A percentile compares a stretch with the other conserved stretches of the same genome.
Evolutionary conservation across 2,888 invertebrate genomes (phyloP).

Genomic region (Eretmocerus hayati): DNA sequence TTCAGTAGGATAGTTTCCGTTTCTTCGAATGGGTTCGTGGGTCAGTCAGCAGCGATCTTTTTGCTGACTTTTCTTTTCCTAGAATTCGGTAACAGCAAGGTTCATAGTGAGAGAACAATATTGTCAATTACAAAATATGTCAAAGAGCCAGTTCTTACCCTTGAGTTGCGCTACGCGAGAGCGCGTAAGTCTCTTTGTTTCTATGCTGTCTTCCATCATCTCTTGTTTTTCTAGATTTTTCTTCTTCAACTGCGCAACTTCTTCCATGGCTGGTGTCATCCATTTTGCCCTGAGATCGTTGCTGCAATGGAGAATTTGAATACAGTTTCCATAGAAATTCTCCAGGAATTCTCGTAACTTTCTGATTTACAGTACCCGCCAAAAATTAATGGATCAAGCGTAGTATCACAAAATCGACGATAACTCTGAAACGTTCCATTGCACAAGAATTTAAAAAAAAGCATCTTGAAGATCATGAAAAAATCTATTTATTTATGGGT

Average conservation of each 20-base stretch:
- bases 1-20: constrained; percentile 11
- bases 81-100: background rate
- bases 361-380: too few relatives aligned
- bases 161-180: constrained; percentile 36
- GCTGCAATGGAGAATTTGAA: too few relatives aligned
- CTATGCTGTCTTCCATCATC: constrained; percentile 12
- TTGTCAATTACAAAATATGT: background rate
- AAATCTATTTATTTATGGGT: too few relatives aligned
- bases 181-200: constrained; percentile 34
- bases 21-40: constrained; percentile 12
- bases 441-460: too few relatives aligned
- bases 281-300: constrained; percentile 37
- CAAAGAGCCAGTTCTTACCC: constrained; percentile 28
- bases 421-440: too few relatives aligned
- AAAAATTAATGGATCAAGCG: background rate
- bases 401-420: background rate
- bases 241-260: constrained; percentile 36
- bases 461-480: too few relatives aligned
- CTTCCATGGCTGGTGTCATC: constrained; percentile 44
- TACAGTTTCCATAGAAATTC: too few relatives aligned
- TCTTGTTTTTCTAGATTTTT: constrained; percentile 19
- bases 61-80: constrained; percentile 9
- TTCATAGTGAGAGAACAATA: background rate
- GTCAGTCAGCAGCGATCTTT: constrained; percentile 7
- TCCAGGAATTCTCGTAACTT: too few relatives aligned